These are phyloP conservation scores for Pseudonaja textilis DNA, from an alignment of 2,113 vertebrate genomes.

Conservation along the genomic window DNA sequence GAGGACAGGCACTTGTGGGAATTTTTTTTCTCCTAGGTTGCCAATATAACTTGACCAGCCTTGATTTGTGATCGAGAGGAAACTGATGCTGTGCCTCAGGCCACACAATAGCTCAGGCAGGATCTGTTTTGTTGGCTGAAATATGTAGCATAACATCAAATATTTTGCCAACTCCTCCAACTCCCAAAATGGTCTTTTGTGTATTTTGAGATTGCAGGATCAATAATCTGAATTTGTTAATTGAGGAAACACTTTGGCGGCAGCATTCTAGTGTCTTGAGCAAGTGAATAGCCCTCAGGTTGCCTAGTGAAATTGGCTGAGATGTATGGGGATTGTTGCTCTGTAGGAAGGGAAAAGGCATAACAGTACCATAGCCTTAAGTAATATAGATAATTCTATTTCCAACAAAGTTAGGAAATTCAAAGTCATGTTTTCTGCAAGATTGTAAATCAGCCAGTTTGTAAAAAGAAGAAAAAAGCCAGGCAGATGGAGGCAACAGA, in stretches of 20 bases:
- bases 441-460: constrained; percentile 19
- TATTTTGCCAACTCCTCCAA: not conserved
- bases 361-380: not conserved
- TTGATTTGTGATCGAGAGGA: not conserved
- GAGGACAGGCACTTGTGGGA: not conserved
- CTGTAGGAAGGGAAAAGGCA: not conserved
- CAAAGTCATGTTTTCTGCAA: constrained; percentile 28
- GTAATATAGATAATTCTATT: constrained; percentile 27
- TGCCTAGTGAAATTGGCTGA: not conserved
- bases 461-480: constrained; percentile 39
- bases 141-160: not conserved
- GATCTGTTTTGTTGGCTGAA: not conserved
- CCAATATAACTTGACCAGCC: not conserved
- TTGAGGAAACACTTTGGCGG: not conserved
- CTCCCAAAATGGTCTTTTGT: not conserved
- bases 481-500: constrained; percentile 63
- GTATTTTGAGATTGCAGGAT: not conserved
- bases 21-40: not conserved
- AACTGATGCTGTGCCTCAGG: not conserved
- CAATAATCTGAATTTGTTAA: not conserved
- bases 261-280: not conserved
- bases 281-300: not conserved
- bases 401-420: constrained; percentile 20
- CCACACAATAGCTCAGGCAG: not conserved
- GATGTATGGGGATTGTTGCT: not conserved